Evolutionary conservation across 1,140 invertebrate genomes (phyloP), one percentile per base, ranked within the genome.

Genomic region (Coenobita brevimanus): DNA sequence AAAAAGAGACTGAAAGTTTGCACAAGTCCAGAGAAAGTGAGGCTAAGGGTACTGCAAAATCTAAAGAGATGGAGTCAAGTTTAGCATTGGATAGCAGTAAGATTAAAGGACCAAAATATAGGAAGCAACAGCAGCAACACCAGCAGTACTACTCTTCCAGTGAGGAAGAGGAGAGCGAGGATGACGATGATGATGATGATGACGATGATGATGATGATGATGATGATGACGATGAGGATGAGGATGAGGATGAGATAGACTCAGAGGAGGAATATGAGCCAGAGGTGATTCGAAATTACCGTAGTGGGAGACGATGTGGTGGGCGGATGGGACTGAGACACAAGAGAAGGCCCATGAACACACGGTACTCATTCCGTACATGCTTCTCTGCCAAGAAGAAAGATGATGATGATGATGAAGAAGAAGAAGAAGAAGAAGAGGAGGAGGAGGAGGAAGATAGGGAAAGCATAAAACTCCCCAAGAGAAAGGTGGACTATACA

Each of bases 271-370:
- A 87, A 27, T 80, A 75, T 36, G 76, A 80, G 30, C 76, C 75
- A 3, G 85, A 87, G 54, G 76, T 87, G 62, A 87, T 80, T 30
- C 85, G 85, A 13, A 87, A 81, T 43, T 87, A 80, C 76, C 85
- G 84, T 13, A 87, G 76, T 57, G 85, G 85, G 10, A 69, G 85
- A 43, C 41, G 85, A 10, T 87, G 85, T 30, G 43, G 76, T 3
- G 85, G 85, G 10, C 21, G 85, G 43, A 38, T 73, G 62, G 85
- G 85, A 41, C 30, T 87, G 30, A 80, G 85, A 76, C 79, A 69
- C 64, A 87, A 81, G 78, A 69, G 76, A 17, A 69, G 15, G 2
- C 76, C 76, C 1, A 54, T 33, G 8, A 57, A 71, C 54, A 4
- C 76, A 10, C 60, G 85, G 2, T 87, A 87, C 30, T 50, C 85